These are phyloP conservation scores for Coreoperca whiteheadi DNA, from an alignment of 2,113 vertebrate genomes.

Conservation along the genomic window DNA sequence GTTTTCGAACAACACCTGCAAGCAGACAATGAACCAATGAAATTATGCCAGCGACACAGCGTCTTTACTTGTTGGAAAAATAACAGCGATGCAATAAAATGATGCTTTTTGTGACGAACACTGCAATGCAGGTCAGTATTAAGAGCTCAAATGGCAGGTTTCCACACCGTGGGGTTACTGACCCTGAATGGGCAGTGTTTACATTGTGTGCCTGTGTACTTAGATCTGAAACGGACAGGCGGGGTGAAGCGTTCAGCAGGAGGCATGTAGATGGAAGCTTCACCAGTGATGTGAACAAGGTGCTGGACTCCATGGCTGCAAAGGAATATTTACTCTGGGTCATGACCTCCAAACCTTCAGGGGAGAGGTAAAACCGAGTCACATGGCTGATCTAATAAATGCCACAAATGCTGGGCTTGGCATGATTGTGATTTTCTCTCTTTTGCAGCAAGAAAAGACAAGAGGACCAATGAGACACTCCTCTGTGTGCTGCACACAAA, in stretches of 20 bases:
- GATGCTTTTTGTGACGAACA: background rate
- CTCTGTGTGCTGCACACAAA: slow-evolving; percentile 73
- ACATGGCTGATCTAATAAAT: background rate
- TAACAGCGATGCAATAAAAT: no score
- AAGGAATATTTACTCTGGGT: slow-evolving; percentile 97
- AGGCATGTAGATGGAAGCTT: slow-evolving; percentile 97
- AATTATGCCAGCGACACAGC: background rate
- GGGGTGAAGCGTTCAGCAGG: slow-evolving; percentile 82
- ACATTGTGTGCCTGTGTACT: slow-evolving; percentile 72
- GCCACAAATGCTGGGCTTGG: background rate
- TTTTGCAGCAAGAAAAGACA: slow-evolving; percentile 83
- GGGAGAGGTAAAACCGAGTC: slow-evolving; percentile 67
- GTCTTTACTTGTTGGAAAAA: background rate
- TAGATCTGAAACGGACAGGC: slow-evolving; percentile 86
- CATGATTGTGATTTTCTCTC: slow-evolving; percentile 35
- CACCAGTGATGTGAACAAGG: slow-evolving; percentile 94
- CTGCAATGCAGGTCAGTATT: background rate
- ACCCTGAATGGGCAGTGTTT: slow-evolving; percentile 37
- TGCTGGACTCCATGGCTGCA: slow-evolving; percentile 94
- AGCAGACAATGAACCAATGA: background rate
- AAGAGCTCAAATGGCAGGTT: background rate
- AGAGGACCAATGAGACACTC: slow-evolving; percentile 81
- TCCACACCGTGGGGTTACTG: background rate
- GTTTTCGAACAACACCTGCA: background rate
- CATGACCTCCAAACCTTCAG: slow-evolving; percentile 91